A percentile compares a stretch with the other conserved stretches of the same genome.
Conservation (phyloP, 2,888 invertebrate species). For the Cecidostiba fungosa region DNA sequence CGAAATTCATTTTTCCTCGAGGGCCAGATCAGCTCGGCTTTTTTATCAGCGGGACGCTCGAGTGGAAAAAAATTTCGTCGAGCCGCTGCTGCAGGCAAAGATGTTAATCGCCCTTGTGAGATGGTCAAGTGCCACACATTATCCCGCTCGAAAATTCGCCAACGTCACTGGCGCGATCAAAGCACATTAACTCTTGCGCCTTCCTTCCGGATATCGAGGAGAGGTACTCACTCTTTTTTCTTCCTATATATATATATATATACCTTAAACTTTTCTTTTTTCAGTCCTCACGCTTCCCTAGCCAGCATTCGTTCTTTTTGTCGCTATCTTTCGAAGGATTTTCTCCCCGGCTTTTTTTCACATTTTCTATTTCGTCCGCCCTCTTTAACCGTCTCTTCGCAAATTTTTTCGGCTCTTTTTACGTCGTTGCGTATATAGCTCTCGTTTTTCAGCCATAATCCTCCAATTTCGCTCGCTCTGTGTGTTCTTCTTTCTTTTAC, state of each 20-base stretch:
- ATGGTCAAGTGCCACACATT: conserved; percentile 69
- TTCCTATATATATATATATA: too few species aligned
- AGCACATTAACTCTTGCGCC: conserved; percentile 68
- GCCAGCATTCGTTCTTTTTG: not conserved
- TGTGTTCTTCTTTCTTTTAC: not conserved
- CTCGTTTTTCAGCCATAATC: conserved; percentile 4
- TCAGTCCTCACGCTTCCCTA: not conserved
- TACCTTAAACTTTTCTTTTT: conserved; percentile 61
- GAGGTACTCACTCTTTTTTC: conserved; percentile 57
- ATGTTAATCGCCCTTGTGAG: conserved; percentile 67
- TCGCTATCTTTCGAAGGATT: conserved; percentile 24
- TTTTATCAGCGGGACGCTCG: conserved; percentile 10
- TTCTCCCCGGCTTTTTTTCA: not conserved
- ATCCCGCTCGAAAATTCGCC: conserved; percentile 75
- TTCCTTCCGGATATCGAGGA: conserved; percentile 49
- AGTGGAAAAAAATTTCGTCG: conserved; percentile 16
- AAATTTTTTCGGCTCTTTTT: not conserved
- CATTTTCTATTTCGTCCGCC: not conserved
- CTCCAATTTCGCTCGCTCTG: not conserved
- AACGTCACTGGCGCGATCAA: conserved; percentile 74
- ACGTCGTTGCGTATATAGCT: not conserved
- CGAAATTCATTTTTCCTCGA: not conserved
- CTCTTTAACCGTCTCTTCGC: not conserved
- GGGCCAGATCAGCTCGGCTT: conserved; percentile 1
- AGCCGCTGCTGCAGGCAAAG: not conserved